Evolutionary conservation across 2,888 invertebrate species (phyloP), one percentile per base, ranked within the genome.

Genomic region (Tetragonula carbonaria): DNA sequence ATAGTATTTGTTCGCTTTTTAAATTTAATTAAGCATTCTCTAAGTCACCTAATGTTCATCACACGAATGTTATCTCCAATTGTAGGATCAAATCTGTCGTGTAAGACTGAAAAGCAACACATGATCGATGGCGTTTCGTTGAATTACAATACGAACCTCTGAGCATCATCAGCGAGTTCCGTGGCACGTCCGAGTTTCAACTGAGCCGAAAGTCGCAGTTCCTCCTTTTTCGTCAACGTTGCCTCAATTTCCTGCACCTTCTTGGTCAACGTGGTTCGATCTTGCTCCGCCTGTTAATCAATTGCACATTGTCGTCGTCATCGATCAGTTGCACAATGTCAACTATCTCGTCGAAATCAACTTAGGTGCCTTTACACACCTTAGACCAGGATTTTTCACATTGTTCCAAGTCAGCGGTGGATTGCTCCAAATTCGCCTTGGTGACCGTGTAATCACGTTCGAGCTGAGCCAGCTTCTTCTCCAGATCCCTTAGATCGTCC

Each of bases 401-500:
- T 95, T 98, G 98, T 95, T 99, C 99, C 92, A 99, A 96, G 95
- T 98, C 98, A 93, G 97, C 97, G 95, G 98, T 98, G 95, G 98
- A 98, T 95, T 97, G 97, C 91, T 98, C 97, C 93, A 99, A 96
- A 92, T 97, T 96, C 94, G 97, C 97, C 96, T 99, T 99, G 95
- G 97, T 97, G 92, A 96, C 96, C 94, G 96, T 97, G 93, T 98
- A 96, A 95, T 99, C 99, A 93, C 97, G 97, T 95, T 99, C 99
- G 91, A 99, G 97, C 95, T 98, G 98, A 90, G 97, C 95, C 94
- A 98, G 97, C 96, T 98, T 99, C 97, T 99, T 99, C 95, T 98
- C 98, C 95, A 99, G 97, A 93, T 98, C 98, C 94, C 97, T 97
- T 92, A 99, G 97, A 95, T 99, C 99, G 95, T 99, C 99, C 95